Conservation (phyloP, 2,888 invertebrate species). For the Spisula subtruncata region DNA sequence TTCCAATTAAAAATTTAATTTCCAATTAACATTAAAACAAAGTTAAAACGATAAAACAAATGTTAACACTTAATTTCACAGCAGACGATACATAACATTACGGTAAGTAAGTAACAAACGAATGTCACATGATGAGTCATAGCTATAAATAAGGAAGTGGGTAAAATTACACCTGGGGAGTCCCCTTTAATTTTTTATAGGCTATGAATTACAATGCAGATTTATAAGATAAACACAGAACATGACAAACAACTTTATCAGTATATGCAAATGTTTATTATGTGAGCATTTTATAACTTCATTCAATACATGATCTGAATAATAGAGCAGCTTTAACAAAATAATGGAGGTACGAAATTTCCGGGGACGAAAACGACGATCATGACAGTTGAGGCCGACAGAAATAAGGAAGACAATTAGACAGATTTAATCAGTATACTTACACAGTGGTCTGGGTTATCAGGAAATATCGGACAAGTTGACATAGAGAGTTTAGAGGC, state of each 20-base stretch:
- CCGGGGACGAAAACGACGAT: neutral
- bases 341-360: too few species aligned
- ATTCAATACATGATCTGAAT: neutral
- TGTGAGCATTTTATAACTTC: neutral
- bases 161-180: too few species aligned
- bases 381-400: neutral
- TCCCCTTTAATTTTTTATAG: neutral
- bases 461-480: conserved; percentile 62
- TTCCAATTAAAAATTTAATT: too few species aligned
- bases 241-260: neutral
- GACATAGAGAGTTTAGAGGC: too few species aligned
- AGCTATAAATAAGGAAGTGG: too few species aligned
- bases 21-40: neutral
- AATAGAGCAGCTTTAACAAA: too few species aligned
- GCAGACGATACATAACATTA: too few species aligned
- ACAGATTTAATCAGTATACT: conserved; percentile 14
- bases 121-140: too few species aligned
- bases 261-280: neutral
- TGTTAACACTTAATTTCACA: neutral
- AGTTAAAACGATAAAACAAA: neutral
- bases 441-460: conserved; percentile 65
- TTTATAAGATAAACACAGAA: neutral
- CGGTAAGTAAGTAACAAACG: too few species aligned
- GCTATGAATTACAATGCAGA: neutral
- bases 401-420: neutral